phyloP scores from a whole-genome alignment of 2,888 invertebrate genomes.

The Idaea straminata region DNA sequence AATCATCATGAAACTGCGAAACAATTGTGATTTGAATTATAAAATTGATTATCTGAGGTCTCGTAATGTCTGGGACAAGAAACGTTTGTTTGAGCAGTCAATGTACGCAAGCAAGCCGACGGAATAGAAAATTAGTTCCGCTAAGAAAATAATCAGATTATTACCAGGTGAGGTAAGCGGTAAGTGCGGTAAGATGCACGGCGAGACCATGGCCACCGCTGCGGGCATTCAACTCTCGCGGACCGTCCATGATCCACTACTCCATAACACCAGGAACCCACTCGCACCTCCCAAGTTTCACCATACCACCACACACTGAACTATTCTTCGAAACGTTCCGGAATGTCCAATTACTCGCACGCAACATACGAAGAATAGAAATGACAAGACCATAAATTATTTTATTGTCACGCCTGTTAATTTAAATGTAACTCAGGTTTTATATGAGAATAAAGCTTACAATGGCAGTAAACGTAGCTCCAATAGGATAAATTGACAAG shows the following conservation, averaged over 20 bases:
- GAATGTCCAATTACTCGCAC: conserved; percentile 24
- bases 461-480: conserved; percentile 1
- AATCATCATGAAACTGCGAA: neutral
- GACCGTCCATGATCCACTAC: conserved; percentile 47
- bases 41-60: neutral
- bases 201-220: conserved; percentile 43
- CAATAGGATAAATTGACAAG: neutral
- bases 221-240: conserved; percentile 73
- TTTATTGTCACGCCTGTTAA: conserved; percentile 19
- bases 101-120: conserved; percentile 40
- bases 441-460: neutral
- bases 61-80: conserved; percentile 8
- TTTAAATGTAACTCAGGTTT: conserved; percentile 6
- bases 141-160: conserved; percentile 65
- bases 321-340: conserved; percentile 22
- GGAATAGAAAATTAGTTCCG: conserved; percentile 55
- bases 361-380: conserved; percentile 17
- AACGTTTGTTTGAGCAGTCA: conserved; percentile 20
- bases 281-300: conserved; percentile 4
- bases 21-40: neutral
- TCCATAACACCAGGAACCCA: conserved; percentile 21
- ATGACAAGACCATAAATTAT: conserved; percentile 18
- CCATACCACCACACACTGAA: conserved; percentile 11
- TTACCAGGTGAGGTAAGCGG: conserved; percentile 68
- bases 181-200: conserved; percentile 60